These are phyloP conservation scores for Cardiocondyla obscurior DNA, from an alignment of 1,140 invertebrate species.

Conservation along the genomic window DNA sequence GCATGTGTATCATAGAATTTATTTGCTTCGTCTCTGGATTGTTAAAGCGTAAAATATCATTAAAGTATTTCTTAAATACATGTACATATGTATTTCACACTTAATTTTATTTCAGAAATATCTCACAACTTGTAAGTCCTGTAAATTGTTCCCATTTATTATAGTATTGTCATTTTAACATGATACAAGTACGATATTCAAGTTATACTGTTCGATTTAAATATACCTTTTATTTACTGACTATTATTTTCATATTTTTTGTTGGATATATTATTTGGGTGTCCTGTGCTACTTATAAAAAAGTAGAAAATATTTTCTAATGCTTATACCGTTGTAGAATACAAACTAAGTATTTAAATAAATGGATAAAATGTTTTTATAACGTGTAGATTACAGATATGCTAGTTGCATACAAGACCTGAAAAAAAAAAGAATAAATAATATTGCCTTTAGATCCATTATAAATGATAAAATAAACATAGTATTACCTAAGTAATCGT, in stretches of 20 bases:
- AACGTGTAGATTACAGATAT: background rate
- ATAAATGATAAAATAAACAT: slow-evolving; percentile 32
- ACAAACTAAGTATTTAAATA: background rate
- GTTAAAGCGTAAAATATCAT: background rate
- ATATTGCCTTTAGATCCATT: background rate
- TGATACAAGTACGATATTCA: background rate
- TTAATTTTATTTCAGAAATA: slow-evolving; percentile 28
- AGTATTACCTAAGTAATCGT: slow-evolving; percentile 94
- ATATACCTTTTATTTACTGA: background rate
- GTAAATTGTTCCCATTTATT: background rate
- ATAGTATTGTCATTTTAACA: background rate
- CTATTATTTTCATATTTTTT: slow-evolving; percentile 6
- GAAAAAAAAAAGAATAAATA: slow-evolving; percentile 40
- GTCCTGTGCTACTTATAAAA: background rate
- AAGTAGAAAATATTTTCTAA: background rate
- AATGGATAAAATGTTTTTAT: background rate
- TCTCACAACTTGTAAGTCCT: background rate
- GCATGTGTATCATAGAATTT: background rate
- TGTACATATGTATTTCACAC: background rate
- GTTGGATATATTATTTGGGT: background rate
- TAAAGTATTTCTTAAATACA: slow-evolving; percentile 8
- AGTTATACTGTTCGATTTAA: background rate
- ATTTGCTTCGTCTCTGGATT: slow-evolving; percentile 5
- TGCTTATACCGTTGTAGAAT: background rate
- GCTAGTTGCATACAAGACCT: slow-evolving; percentile 72